These are phyloP conservation scores for Aleadryas rufinucha DNA, from an alignment of 2,113 vertebrate genomes.

Conservation along the genomic window DNA sequence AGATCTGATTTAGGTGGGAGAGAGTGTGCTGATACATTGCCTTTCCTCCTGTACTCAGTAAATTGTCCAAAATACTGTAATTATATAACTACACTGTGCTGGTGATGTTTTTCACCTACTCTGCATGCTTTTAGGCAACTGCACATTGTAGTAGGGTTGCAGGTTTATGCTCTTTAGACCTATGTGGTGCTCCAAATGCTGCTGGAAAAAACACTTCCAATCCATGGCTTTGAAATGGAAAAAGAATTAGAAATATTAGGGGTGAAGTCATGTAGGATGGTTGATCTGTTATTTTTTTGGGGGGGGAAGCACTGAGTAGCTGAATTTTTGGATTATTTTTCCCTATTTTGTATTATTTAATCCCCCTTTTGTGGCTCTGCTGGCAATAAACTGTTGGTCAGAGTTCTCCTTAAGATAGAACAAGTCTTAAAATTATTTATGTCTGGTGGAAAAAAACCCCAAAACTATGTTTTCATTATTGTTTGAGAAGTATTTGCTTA, in stretches of 20 bases:
- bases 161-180: not conserved
- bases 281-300: not conserved
- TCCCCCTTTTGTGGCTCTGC: not conserved
- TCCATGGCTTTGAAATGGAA: not conserved
- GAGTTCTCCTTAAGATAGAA: not conserved
- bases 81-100: not conserved
- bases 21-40: not conserved
- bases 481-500: not conserved
- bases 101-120: not conserved
- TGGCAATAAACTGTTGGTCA: not conserved
- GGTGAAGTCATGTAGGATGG: not conserved
- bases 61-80: not conserved
- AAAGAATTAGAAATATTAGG: not conserved
- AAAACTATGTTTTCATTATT: not conserved
- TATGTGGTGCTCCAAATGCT: not conserved
- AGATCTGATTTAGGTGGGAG: not conserved
- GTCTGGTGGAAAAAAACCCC: not conserved
- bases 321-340: not conserved
- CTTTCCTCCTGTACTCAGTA: not conserved
- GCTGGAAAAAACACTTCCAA: not conserved
- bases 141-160: not conserved
- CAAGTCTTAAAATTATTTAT: not conserved
- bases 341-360: not conserved
- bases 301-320: rapidly evolving
- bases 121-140: not conserved